Percentiles rank a stretch among this genome's conserved stretches.
phyloP scores from a whole-genome alignment of 2,797 vertebrate genomes.

The Lutra lutra region DNA sequence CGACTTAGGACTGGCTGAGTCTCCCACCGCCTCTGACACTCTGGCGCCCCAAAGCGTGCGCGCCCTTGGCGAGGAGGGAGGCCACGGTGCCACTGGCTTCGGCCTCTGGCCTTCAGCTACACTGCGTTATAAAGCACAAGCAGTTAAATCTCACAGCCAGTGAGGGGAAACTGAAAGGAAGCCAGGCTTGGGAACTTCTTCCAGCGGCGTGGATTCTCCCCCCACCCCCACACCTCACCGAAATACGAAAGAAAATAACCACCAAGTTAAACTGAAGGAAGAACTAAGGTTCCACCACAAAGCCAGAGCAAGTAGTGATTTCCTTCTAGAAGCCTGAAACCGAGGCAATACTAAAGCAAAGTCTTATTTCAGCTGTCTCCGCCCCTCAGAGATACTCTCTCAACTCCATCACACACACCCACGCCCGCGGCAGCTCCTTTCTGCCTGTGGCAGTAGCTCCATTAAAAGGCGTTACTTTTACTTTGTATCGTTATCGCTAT shows the following conservation, averaged over 20 bases:
- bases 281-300: neutral
- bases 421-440: neutral
- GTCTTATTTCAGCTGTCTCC: neutral
- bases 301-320: neutral
- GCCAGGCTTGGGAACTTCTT: conserved; percentile 1
- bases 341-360: neutral
- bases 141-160: neutral
- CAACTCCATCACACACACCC: neutral
- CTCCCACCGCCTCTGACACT: neutral
- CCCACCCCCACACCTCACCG: neutral
- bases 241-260: neutral
- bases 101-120: conserved; percentile 7
- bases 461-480: neutral
- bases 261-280: conserved; percentile 58
- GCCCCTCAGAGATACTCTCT: neutral
- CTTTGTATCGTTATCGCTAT: neutral
- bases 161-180: neutral
- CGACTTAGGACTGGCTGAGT: neutral
- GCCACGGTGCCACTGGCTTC: neutral
- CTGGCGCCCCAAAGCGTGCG: neutral
- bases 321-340: neutral
- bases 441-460: neutral
- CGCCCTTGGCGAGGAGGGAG: neutral
- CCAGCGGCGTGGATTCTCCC: neutral
- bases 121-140: neutral